Evolutionary conservation across 2,113 vertebrate species (phyloP), one percentile per base, ranked within the genome.

Genomic region (Triplophysa tibetana): DNA sequence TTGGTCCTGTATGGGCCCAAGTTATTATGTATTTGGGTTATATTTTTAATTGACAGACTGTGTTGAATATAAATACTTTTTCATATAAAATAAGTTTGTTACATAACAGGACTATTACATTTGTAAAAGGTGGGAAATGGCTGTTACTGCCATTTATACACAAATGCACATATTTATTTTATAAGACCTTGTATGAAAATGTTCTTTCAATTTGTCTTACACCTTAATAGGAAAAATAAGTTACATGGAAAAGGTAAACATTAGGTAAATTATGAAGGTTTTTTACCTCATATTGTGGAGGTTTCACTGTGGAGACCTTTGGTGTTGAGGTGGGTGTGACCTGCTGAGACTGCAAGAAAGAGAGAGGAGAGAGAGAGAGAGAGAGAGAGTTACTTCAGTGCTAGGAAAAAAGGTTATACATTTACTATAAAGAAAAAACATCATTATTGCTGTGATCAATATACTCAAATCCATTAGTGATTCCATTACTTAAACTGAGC

Each of bases 221-320:
- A 38, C 33, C 33, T 38, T 7, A 8, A 38, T 38, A 8, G 6
- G 5, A 58, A 13, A 17, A 45, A 41, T 62, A 4, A 69, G 13
- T 41, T 23, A 2, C 7, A 13, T 23, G 64, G 17, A 81, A 66
- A 33, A 62, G 14, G 29, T 29, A 29, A 29, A 29, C 0, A 29
- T 4, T 4, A 4, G 29, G 29, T 29, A 29, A 45, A n/a, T 14
- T 52, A 16, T 52, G 13, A 3, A 19, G 16, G 16, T 16, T 16
- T 52, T 8, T 24, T 92, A 94, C 93, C 93, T 94, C 90, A n/a
- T 85, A 86, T 83, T 91, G 83, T 58, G 91, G 83, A 68, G 91
- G 87, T 78, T 89, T 92, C 77, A 52, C 79, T 0, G 85, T 69
- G 70, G 92, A 86, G 78, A 82, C 91, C 86, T 89, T 89, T 72